Evolutionary conservation across 2,888 invertebrate species (phyloP).

Genomic region (Mythimna albipuncta): DNA sequence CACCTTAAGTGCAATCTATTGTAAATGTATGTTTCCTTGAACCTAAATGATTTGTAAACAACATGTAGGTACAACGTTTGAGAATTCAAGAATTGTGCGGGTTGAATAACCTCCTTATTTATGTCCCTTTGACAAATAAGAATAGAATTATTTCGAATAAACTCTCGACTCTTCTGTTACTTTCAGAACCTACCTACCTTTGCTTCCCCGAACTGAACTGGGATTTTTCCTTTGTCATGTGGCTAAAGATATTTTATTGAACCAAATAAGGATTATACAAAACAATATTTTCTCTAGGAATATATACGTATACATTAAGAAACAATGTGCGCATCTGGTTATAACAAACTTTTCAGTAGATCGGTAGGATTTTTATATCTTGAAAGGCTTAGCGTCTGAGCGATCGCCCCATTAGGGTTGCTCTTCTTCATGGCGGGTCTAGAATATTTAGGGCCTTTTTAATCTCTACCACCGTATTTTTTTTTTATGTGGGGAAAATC

Average conservation of each 20-base stretch:
- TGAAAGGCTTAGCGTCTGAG: no score
- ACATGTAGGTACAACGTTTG: conserved; percentile 4
- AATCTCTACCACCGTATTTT: no score
- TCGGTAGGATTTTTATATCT: no score
- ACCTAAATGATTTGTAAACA: conserved; percentile 2
- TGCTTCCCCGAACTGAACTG: neutral
- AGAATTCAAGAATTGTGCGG: conserved; percentile 5
- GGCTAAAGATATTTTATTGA: neutral
- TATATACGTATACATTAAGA: no score
- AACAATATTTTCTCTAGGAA: neutral
- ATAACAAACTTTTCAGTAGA: no score
- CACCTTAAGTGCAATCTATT: conserved; percentile 3
- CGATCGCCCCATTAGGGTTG: no score
- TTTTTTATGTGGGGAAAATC: no score
- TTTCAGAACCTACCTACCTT: neutral
- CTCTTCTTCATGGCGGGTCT: no score
- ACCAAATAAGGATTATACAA: conserved; percentile 4
- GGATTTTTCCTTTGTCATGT: conserved; percentile 1
- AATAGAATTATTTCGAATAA: conserved; percentile 20
- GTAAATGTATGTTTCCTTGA: conserved; percentile 2
- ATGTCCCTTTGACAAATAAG: conserved; percentile 7
- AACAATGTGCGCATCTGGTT: neutral
- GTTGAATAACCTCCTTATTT: neutral
- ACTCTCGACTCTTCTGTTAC: neutral
- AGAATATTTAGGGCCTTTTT: no score